Evolutionary conservation across 2,113 vertebrate genomes (phyloP).

Genomic region (Drymodes brunneopygia): DNA sequence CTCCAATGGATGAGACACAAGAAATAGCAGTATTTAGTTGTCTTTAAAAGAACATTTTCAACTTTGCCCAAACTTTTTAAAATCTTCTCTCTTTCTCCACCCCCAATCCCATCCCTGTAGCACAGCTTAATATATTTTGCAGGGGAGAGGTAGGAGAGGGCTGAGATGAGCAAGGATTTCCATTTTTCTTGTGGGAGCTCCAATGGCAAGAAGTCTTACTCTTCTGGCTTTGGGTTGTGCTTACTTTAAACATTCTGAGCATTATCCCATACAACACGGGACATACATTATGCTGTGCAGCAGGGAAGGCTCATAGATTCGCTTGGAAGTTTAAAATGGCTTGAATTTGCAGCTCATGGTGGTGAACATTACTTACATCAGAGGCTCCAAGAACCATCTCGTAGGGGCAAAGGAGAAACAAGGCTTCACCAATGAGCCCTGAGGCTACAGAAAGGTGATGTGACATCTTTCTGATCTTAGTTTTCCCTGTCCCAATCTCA

Average conservation of each 20-base stretch:
- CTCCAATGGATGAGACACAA: background rate
- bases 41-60: background rate
- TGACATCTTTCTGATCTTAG: background rate
- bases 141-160: rapidly evolving
- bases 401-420: background rate
- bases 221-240: background rate
- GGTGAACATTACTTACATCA: background rate
- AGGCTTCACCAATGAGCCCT: background rate
- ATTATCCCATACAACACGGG: rapidly evolving
- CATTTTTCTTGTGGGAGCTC: background rate
- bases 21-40: background rate
- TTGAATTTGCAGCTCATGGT: background rate
- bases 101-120: background rate
- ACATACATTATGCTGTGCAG: rapidly evolving
- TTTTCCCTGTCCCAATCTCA: background rate
- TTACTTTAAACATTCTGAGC: background rate
- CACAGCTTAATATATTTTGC: background rate
- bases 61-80: background rate
- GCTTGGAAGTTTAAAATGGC: background rate
- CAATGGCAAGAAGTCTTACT: background rate
- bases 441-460: background rate
- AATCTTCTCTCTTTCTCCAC: background rate
- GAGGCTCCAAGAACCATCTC: background rate
- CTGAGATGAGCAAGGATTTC: background rate
- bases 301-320: background rate